Conservation (phyloP, 2,797 vertebrate genomes). For the Chaetodon trifasciatus region DNA sequence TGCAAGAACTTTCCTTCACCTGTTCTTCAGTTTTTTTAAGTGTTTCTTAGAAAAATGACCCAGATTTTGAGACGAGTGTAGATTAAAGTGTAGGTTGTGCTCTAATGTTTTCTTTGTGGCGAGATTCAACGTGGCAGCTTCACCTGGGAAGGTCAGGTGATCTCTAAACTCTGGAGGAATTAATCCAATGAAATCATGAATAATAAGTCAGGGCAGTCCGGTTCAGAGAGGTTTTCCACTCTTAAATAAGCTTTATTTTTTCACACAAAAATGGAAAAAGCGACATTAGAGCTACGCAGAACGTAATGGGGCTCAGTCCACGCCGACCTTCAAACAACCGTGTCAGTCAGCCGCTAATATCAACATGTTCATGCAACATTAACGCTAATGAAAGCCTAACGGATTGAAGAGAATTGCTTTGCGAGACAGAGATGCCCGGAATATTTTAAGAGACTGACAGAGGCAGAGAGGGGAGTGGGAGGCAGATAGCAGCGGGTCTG, state of each 20-base stretch:
- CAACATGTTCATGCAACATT: constrained; percentile 74
- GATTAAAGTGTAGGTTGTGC: not conserved
- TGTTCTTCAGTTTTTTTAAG: too few species aligned
- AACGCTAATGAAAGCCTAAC: constrained; percentile 68
- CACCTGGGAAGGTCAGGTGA: too few species aligned
- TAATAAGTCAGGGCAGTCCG: too few species aligned
- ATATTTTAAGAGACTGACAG: constrained; percentile 53
- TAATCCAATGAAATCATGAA: too few species aligned
- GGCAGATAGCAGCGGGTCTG: constrained; percentile 60
- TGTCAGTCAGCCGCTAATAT: constrained; percentile 63
- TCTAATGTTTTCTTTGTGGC: too few species aligned
- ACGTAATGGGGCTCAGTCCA: not conserved
- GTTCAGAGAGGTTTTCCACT: too few species aligned
- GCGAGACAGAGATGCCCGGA: constrained; percentile 45
- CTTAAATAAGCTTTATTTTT: not conserved
- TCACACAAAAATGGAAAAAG: not conserved
- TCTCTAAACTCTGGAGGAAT: too few species aligned
- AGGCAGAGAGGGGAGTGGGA: constrained; percentile 40
- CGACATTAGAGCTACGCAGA: not conserved
- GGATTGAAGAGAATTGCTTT: constrained; percentile 62
- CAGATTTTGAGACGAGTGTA: not conserved
- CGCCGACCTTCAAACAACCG: constrained; percentile 60
- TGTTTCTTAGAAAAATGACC: not conserved
- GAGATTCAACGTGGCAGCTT: not conserved
- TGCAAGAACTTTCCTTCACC: not conserved